Evolutionary conservation across 1,140 invertebrate species (phyloP), one percentile per base, ranked within the genome.

Genomic region (Euwallacea fornicatus): DNA sequence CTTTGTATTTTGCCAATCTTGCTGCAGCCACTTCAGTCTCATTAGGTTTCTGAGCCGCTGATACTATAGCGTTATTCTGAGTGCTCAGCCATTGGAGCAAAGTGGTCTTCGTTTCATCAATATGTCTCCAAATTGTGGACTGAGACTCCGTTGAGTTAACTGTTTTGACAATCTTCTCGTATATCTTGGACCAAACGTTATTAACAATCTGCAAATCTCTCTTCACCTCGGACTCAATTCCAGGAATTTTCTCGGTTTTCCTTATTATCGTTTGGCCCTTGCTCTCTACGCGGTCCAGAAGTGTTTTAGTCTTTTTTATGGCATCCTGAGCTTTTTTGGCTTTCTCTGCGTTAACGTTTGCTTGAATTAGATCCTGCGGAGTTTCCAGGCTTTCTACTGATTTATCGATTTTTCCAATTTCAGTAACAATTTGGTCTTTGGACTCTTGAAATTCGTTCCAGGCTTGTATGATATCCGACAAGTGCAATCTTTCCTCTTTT

Each of bases 121-220:
- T 91, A 81, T 97, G 93, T 74, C 94, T 93, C 94, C 95, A 97
- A 58, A 97, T 91, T 6, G 94, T 90, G 0, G 91, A 83, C 80
- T 97, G 93, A 0, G 93, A 92, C 81, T 98, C 95, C 53, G 93
- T 88, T 56, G 89, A 88, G 81, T 95, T 90, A 9, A 89, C 86
- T 70, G 88, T 86, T 69, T 89, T 88, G 13, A 88, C 86, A 3
- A 91, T 84, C 69, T 88, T 86, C 69, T 91, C 87, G 75, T 91
- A 88, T 11, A 87, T 83, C 59, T 89, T 87, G 75, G 93, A 89
- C 88, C 93, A 96, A n/a, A 87, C 83, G 33, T 88, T 86, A 74
- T 90, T 86, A 9, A 87, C 83, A 15, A 83, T 82, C 2, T 85
- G 79, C 13, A 92, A 82, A 58, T 90, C 87, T 42, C 86, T 84